phyloP scores from a whole-genome alignment of 2,888 invertebrate species.

The Ypsolopha sequella region DNA sequence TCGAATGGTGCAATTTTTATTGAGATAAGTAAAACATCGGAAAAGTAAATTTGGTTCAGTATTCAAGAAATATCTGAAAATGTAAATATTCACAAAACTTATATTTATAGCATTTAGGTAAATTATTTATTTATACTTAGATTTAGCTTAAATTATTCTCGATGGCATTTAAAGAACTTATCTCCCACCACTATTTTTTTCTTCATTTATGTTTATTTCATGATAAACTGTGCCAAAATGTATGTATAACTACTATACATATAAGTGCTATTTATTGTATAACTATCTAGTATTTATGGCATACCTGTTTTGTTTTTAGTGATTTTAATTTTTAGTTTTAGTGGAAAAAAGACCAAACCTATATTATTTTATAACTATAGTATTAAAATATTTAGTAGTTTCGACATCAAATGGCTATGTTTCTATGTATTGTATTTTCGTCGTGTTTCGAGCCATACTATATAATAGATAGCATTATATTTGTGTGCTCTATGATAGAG shows the following conservation, averaged over 20 bases:
- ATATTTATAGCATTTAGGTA: constrained; percentile 2
- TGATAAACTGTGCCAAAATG: constrained; percentile 8
- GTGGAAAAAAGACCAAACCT: constrained; percentile 43
- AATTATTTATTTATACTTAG: constrained; percentile 2
- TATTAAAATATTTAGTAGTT: constrained; percentile 7
- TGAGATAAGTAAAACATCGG: no score
- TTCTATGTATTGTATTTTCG: constrained; percentile 13
- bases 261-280: neutral
- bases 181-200: constrained; percentile 38
- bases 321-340: constrained; percentile 31
- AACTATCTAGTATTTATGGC: neutral
- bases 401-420: constrained; percentile 26
- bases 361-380: constrained; percentile 16
- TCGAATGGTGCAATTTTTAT: no score
- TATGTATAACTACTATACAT: neutral
- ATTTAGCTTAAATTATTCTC: constrained; percentile 7
- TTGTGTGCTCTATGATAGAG: constrained; percentile 17
- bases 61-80: neutral
- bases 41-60: no score
- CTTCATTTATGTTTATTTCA: constrained; percentile 9
- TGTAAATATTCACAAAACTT: constrained; percentile 1
- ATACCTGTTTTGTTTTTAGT: no score
- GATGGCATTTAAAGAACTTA: constrained; percentile 28
- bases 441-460: constrained; percentile 5
- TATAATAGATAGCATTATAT: neutral